Base-by-base conservation (phyloP, 1,140 invertebrate genomes). In the Homalodisca vitripennis region DNA sequence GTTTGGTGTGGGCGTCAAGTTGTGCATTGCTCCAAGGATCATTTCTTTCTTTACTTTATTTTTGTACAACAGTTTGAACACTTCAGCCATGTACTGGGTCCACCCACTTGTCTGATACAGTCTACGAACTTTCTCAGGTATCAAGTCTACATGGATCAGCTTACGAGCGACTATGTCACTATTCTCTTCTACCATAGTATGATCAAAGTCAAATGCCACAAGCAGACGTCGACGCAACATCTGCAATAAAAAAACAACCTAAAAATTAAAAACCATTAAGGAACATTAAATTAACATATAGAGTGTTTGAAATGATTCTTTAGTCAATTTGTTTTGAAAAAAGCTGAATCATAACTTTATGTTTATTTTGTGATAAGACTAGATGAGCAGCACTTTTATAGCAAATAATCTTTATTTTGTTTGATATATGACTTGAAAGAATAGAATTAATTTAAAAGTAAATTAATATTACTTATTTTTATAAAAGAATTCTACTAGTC, bases 191-290 rank as follows among this genome's bases (percentile, higher is more conserved):
- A 91, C 85, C n/a, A 94, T 83, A 10, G 92, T 93, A 72, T 92
- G 85, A 76, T 94, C 92, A 79, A 93, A 93, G 77, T 94, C 92
- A 76, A 93, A 90, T 24, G 85, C 89, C 27, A 87, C 82, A 34
- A 93, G 79, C 6, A 85, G 60, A n/a, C 26, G 31, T 32, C 31
- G 26, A 27, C 6, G n/a, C 30, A 41, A 60, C 48, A 53, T 53
- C 55, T 60, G 55, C 12, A 60, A 60, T 17, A 41, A 41, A 6
- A 41, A 41, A n/a, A n/a, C n/a, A n/a, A n/a, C n/a, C n/a, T n/a
- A n/a, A n/a, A n/a, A n/a, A n/a, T n/a, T n/a, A n/a, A n/a, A n/a
- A n/a, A n/a, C n/a, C n/a, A n/a, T n/a, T n/a, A n/a, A n/a, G n/a
- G n/a, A n/a, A n/a, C n/a, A n/a, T n/a, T n/a, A n/a, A n/a, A n/a